Base-by-base conservation (phyloP, 2,888 invertebrate genomes). In the Esperia sulphurella region DNA sequence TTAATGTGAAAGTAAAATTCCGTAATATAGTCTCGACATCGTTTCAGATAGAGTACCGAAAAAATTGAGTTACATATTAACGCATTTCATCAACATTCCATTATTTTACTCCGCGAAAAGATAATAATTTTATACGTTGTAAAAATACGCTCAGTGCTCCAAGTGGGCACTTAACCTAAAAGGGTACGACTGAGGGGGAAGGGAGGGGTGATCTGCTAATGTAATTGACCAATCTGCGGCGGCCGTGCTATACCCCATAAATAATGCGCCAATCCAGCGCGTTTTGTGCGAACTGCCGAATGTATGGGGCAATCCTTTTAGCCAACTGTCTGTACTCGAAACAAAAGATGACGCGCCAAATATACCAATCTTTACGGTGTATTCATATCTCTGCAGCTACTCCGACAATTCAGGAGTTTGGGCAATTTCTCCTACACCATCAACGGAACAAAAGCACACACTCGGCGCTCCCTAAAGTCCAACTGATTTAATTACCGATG, bases 151-250 rank as follows among this genome's bases (percentile, higher is more conserved):
- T 7, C 13, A 14, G 30, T 6, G 44, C 41, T 53, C 49, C 47
- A 48, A 28, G 46, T 40, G 49, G 49, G 45, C 41, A 46, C 52
- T 53, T 51, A 45, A 48, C 46, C 51, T 54, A 51, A 50, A 51
- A 52, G 52, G 50, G 52, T 48, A 21, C 21, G 21, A 21, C 21
- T 21, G 21, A 2, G 21, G 21, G 21, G 21, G 3, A 5, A 21
- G 21, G 21, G 21, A 35, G 38, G 43, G 43, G 47, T 49, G 46
- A 53, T 53, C 57, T 61, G 46, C 63, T 68, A 68, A 68, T 68
- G 68, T 68, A 62, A 68, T 65, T 65, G 68, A 54, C 52, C 62
- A 58, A 63, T 63, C 58, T 54, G 57, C 55, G 55, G 54, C 55
- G 48, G 29, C 50, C 33, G 41, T 42, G 48, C 45, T 50, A 50